phyloP scores from a whole-genome alignment of 2,797 vertebrate species.

The Catharus ustulatus region DNA sequence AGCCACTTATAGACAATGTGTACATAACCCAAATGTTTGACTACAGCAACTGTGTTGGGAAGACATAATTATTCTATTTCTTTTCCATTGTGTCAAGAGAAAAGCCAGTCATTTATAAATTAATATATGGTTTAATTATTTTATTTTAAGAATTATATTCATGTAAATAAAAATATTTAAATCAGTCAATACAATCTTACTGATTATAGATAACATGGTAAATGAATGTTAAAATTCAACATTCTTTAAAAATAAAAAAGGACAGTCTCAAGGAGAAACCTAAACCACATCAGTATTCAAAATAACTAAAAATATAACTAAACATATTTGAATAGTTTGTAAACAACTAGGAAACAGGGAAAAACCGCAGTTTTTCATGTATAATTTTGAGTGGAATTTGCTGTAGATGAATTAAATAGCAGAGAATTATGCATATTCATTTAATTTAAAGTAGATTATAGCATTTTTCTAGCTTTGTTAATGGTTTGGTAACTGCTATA shows the following conservation, averaged over 20 bases:
- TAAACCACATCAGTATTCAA: neutral
- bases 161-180: neutral
- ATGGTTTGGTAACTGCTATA: neutral
- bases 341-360: neutral
- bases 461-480: neutral
- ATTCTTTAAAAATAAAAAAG: neutral
- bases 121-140: neutral
- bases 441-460: neutral
- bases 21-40: constrained; percentile 37
- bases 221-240: neutral
- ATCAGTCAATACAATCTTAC: neutral
- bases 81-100: neutral
- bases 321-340: neutral
- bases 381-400: neutral
- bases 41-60: neutral
- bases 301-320: neutral
- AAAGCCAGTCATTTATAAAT: constrained; percentile 12
- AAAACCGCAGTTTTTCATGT: neutral
- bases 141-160: neutral
- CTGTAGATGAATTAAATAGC: neutral
- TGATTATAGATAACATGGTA: neutral
- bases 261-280: neutral
- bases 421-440: neutral
- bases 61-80: constrained; percentile 33
- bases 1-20: neutral